Conservation (phyloP, 1,140 invertebrate genomes). For the Zophobas morio region DNA sequence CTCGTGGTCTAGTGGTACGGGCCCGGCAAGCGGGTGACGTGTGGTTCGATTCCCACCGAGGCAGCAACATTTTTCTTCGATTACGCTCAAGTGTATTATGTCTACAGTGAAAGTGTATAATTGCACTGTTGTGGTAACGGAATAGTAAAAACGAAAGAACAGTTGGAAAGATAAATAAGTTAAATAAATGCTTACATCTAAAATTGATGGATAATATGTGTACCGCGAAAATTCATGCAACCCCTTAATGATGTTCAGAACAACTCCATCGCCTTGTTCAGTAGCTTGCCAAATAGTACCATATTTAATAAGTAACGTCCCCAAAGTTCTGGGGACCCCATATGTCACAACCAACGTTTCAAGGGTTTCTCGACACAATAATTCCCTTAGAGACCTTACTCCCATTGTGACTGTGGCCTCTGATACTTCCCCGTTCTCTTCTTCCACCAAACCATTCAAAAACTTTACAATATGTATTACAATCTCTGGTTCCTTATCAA, state of each 20-base stretch:
- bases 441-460: slow-evolving; percentile 52
- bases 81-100: too few relatives aligned
- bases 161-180: slow-evolving; percentile 18
- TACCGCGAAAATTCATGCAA: slow-evolving; percentile 61
- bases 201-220: slow-evolving; percentile 57
- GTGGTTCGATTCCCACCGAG: too few relatives aligned
- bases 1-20: too few relatives aligned
- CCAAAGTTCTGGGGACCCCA: slow-evolving; percentile 59
- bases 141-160: too few relatives aligned
- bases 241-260: slow-evolving; percentile 60
- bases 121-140: too few relatives aligned
- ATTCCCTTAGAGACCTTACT: slow-evolving; percentile 56
- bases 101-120: too few relatives aligned
- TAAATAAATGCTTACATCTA: slow-evolving; percentile 49
- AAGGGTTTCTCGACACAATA: slow-evolving; percentile 56
- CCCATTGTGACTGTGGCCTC: slow-evolving; percentile 59
- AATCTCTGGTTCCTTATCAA: slow-evolving; percentile 60
- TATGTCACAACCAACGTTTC: slow-evolving; percentile 56
- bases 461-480: slow-evolving; percentile 58
- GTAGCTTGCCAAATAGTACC: slow-evolving; percentile 55
- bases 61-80: too few relatives aligned
- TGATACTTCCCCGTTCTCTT: slow-evolving; percentile 52
- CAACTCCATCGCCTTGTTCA: slow-evolving; percentile 57
- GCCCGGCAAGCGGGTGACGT: too few relatives aligned
- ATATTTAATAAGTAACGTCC: slow-evolving; percentile 62